These are phyloP conservation scores for Gallinago undulata DNA, from an alignment of 2,113 vertebrate genomes.

Conservation along the genomic window DNA sequence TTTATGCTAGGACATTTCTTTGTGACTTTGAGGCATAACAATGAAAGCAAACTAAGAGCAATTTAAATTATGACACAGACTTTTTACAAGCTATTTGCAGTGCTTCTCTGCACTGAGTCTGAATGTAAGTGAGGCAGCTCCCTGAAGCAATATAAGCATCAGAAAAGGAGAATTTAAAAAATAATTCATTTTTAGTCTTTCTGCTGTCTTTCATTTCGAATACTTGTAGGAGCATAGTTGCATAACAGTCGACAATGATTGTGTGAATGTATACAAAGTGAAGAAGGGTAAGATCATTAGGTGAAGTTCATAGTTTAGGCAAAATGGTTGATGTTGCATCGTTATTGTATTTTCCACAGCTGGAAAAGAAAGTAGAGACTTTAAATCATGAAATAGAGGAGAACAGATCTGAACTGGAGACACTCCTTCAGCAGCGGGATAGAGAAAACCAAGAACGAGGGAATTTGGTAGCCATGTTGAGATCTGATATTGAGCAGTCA, in stretches of 20 bases:
- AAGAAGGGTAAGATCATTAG: not conserved
- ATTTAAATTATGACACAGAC: not conserved
- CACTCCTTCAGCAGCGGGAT: constrained; percentile 77
- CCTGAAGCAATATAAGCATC: not conserved
- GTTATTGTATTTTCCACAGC: constrained; percentile 65
- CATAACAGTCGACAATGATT: not conserved
- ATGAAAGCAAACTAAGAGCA: not conserved
- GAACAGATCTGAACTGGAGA: constrained; percentile 79
- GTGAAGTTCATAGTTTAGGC: not conserved
- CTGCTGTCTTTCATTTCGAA: not conserved
- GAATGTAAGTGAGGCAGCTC: not conserved
- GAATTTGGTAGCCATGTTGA: constrained; percentile 85
- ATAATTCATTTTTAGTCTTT: not conserved
- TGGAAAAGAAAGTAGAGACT: constrained; percentile 77
- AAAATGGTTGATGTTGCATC: not conserved
- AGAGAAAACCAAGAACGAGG: constrained; percentile 85
- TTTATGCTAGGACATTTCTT: not conserved
- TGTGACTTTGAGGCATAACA: not conserved
- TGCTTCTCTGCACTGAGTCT: not conserved
- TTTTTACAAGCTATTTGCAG: not conserved
- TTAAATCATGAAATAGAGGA: constrained; percentile 78
- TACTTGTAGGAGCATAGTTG: not conserved
- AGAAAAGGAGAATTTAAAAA: not conserved
- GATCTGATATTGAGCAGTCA: constrained; percentile 78
- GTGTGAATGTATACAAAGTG: not conserved